Evolutionary conservation across 2,797 vertebrate genomes (phyloP).

Genomic region (Siniperca scherzeri): DNA sequence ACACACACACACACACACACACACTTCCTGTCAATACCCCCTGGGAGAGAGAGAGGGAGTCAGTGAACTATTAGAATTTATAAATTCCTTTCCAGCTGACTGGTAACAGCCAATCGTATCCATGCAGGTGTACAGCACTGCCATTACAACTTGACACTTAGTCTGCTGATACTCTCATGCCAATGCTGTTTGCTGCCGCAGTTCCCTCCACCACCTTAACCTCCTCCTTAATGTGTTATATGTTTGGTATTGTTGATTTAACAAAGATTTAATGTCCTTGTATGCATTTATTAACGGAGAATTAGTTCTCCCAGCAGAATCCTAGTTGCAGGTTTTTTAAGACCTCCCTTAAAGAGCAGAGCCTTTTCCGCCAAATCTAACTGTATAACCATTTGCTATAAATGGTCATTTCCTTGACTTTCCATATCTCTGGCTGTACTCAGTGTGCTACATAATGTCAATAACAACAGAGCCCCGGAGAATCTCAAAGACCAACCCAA

Average conservation of each 20-base stretch:
- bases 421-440: no score
- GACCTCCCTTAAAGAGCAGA: not conserved
- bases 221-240: not conserved
- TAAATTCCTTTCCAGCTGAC: constrained; percentile 10
- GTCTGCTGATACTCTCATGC: not conserved
- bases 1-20: constrained; percentile 13
- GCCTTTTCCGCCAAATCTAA: no score
- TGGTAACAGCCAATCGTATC: not conserved
- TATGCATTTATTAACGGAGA: not conserved
- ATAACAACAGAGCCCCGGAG: no score
- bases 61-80: not conserved
- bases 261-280: no score
- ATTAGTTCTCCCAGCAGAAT: no score
- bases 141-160: not conserved
- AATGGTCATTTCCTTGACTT: no score
- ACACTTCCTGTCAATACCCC: constrained; percentile 20
- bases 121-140: not conserved
- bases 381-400: no score
- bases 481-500: no score
- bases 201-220: not conserved
- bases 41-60: constrained; percentile 12
- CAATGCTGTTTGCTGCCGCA: not conserved
- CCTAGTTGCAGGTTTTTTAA: not conserved
- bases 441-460: no score
- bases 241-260: not conserved